Percentiles rank a stretch among this genome's conserved stretches.
Evolutionary conservation across 1,140 invertebrate species (phyloP).

Genomic region (Penaeus chinensis): DNA sequence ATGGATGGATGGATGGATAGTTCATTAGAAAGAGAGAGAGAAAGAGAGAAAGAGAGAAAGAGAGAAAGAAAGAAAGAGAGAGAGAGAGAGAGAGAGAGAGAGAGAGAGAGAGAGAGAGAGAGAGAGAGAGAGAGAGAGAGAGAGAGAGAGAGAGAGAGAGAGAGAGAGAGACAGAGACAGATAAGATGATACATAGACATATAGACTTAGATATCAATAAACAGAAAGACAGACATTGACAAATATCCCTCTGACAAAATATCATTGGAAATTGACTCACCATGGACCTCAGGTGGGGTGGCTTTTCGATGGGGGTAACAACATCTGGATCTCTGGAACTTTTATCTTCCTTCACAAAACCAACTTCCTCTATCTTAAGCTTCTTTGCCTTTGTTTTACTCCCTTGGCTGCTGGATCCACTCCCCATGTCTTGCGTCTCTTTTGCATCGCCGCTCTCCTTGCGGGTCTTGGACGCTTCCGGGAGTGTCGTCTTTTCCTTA

Average conservation of each 20-base stretch:
- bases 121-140: too few species aligned
- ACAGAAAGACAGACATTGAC: too few species aligned
- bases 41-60: too few species aligned
- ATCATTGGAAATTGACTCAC: slow-evolving; percentile 9
- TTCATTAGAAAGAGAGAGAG: too few species aligned
- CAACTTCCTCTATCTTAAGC: slow-evolving; percentile 41
- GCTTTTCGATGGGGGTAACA: slow-evolving; percentile 41
- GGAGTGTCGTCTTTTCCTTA: not conserved
- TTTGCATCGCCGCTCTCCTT: not conserved
- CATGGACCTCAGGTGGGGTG: slow-evolving; percentile 44
- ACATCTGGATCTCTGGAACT: not conserved
- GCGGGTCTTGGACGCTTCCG: not conserved
- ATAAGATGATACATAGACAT: too few species aligned
- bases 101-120: too few species aligned
- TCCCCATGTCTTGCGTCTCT: not conserved
- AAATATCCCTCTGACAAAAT: not conserved
- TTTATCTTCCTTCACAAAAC: not conserved
- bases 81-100: too few species aligned
- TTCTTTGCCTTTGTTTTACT: slow-evolving; percentile 18
- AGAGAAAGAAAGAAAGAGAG: too few species aligned
- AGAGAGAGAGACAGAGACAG: too few species aligned
- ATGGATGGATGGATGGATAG: too few species aligned
- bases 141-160: too few species aligned
- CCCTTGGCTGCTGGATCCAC: not conserved
- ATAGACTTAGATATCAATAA: too few species aligned